Evolutionary conservation across 2,888 invertebrate species (phyloP).

Genomic region (Hyalella azteca): DNA sequence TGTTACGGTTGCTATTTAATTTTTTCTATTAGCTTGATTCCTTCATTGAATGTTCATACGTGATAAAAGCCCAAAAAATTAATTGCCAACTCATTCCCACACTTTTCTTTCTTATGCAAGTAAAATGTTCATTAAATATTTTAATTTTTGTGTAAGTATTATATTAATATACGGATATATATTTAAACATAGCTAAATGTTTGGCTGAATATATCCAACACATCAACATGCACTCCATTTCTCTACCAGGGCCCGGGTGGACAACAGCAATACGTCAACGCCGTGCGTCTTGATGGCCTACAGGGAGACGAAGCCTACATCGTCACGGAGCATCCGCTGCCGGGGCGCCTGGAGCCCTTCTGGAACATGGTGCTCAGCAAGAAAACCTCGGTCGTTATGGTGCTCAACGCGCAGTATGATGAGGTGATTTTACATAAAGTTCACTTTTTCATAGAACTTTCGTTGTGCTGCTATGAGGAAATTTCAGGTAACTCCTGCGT

Average conservation of each 20-base stretch:
- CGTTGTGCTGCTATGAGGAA: background rate
- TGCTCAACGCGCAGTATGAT: constrained; percentile 39
- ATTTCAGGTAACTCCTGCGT: too few species aligned
- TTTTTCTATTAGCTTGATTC: background rate
- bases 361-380: constrained; percentile 47
- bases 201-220: background rate
- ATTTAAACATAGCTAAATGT: background rate
- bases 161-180: background rate
- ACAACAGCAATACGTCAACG: constrained; percentile 50
- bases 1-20: background rate
- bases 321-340: constrained; percentile 49
- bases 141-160: background rate
- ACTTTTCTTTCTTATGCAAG: background rate
- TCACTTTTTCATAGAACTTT: background rate
- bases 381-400: constrained; percentile 18
- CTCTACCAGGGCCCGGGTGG: background rate
- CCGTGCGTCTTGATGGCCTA: constrained; percentile 39
- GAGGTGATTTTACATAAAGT: background rate
- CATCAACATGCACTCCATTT: background rate
- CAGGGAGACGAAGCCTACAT: constrained; percentile 5
- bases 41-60: background rate
- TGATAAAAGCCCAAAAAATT: background rate
- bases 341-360: constrained; percentile 34
- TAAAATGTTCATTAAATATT: background rate
- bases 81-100: background rate